These are phyloP conservation scores for Physeter macrocephalus DNA, from an alignment of 2,113 vertebrate genomes.

Conservation along the genomic window DNA sequence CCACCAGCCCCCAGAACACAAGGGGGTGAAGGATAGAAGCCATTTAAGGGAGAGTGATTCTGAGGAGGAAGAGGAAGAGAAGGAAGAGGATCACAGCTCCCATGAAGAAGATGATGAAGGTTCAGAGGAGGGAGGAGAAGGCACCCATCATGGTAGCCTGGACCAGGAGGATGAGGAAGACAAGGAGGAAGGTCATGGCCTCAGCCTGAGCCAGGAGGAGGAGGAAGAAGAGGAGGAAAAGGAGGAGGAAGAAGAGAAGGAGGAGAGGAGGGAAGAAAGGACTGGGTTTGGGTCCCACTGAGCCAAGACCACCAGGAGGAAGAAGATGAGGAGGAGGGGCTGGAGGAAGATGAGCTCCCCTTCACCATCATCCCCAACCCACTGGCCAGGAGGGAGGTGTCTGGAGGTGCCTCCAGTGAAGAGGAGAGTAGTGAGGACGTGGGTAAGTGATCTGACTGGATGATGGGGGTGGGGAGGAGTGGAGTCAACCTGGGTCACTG, in stretches of 20 bases:
- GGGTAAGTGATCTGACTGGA: neutral
- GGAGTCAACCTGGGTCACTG: conserved; percentile 79
- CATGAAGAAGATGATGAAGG: neutral
- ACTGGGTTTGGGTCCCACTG: neutral
- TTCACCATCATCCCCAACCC: conserved; percentile 67
- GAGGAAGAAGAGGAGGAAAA: neutral
- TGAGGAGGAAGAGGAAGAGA: conserved; percentile 17
- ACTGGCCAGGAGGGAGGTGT: neutral
- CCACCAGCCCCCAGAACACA: neutral
- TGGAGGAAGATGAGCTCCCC: conserved; percentile 20
- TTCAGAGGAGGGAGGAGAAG: neutral
- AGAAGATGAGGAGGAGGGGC: conserved; percentile 15
- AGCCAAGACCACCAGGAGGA: neutral
- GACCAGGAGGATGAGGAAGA: conserved; percentile 18
- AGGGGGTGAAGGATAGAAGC: neutral
- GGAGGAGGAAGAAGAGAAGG: neutral
- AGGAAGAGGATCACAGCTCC: neutral
- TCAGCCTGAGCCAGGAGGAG: conserved; percentile 6
- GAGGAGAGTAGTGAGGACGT: conserved; percentile 22
- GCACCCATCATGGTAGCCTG: neutral
- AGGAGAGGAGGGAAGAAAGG: neutral
- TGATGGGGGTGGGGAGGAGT: neutral
- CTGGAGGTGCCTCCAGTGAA: conserved; percentile 19
- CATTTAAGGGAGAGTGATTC: neutral
- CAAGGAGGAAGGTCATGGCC: conserved; percentile 35